Percentiles rank a stretch among this genome's conserved stretches.
phyloP scores from a whole-genome alignment of 2,888 invertebrate genomes.

The Aplocera efformata region DNA sequence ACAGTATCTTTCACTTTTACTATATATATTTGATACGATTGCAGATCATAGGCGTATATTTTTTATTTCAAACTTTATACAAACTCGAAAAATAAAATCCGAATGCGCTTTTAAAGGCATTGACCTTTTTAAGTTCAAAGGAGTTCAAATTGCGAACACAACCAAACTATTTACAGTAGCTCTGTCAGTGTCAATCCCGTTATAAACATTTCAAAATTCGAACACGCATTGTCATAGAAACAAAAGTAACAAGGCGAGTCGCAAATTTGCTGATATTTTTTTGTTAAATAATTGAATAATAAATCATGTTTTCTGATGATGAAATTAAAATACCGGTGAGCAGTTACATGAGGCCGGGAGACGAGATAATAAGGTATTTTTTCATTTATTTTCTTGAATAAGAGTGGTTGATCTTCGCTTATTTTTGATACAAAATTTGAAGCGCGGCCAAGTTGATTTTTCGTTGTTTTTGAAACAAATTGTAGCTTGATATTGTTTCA shows the following conservation, averaged over 20 bases:
- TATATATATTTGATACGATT: too few species aligned
- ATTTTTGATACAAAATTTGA: constrained; percentile 37
- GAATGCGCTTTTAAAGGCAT: not conserved
- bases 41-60: too few species aligned
- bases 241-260: constrained; percentile 52
- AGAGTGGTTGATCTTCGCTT: constrained; percentile 30
- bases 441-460: constrained; percentile 51
- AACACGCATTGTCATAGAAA: constrained; percentile 51
- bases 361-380: constrained; percentile 70
- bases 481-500: constrained; percentile 44
- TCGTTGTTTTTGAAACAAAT: constrained; percentile 34
- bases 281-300: constrained; percentile 73
- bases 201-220: constrained; percentile 44
- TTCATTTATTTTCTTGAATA: constrained; percentile 23
- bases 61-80: too few species aligned
- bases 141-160: constrained; percentile 35
- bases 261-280: constrained; percentile 67
- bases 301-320: constrained; percentile 74
- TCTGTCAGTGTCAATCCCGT: constrained; percentile 1
- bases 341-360: constrained; percentile 63
- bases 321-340: constrained; percentile 70
- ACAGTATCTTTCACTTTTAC: too few species aligned
- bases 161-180: constrained; percentile 4
- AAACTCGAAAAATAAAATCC: constrained; percentile 24
- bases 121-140: constrained; percentile 41